These are phyloP conservation scores for Pseudococcus longispinus DNA, from an alignment of 2,888 invertebrate species.

Conservation along the genomic window DNA sequence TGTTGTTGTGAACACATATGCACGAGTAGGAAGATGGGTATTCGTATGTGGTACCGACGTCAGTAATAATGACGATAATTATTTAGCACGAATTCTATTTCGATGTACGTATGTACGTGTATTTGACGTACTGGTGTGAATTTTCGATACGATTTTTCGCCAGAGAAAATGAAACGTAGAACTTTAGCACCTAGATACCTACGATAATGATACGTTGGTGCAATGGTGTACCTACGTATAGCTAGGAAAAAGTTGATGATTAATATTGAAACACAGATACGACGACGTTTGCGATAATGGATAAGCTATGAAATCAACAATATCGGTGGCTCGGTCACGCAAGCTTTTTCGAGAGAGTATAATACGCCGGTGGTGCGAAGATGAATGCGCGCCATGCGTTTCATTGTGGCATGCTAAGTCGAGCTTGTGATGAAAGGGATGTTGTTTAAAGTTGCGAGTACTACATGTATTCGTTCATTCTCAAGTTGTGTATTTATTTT, in stretches of 20 bases:
- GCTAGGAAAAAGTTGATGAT: background rate
- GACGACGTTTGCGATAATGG: background rate
- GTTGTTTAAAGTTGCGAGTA: constrained; percentile 41
- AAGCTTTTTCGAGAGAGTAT: constrained; percentile 8
- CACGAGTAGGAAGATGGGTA: background rate
- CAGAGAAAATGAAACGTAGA: background rate
- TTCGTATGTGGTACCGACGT: background rate
- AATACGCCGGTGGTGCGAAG: constrained; percentile 6
- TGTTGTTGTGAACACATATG: background rate
- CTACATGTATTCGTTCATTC: constrained; percentile 42
- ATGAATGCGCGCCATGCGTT: constrained; percentile 41
- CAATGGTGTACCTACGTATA: background rate
- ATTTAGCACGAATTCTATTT: background rate
- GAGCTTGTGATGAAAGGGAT: constrained; percentile 43
- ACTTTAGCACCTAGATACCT: background rate
- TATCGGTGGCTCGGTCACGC: constrained; percentile 3
- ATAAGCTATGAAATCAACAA: constrained; percentile 27
- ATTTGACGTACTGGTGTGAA: background rate
- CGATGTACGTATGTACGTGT: background rate
- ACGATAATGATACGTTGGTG: background rate
- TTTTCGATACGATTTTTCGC: background rate
- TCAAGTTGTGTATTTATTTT: constrained; percentile 41
- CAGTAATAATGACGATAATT: background rate
- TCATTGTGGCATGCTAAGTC: constrained; percentile 41
- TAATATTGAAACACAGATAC: background rate